A percentile compares a stretch with the other conserved stretches of the same genome.
These are phyloP conservation scores for Trinectes maculatus DNA, from an alignment of 2,113 vertebrate genomes.

Conservation along the genomic window DNA sequence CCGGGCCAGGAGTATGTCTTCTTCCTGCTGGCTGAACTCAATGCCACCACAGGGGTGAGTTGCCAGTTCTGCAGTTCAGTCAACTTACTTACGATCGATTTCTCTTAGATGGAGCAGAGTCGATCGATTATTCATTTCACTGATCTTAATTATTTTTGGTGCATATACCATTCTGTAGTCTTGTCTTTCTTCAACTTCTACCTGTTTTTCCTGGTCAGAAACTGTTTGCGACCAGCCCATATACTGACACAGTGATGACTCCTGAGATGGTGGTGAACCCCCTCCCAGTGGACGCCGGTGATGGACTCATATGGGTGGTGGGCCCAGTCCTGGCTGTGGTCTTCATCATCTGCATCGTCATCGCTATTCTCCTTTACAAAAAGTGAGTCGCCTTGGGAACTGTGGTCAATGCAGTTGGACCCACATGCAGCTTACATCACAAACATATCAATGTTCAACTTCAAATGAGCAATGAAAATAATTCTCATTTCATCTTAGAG, in stretches of 20 bases:
- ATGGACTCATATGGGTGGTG: constrained; percentile 99
- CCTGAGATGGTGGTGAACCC: constrained; percentile 86
- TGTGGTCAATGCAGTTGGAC: neutral
- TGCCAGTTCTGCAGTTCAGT: neutral
- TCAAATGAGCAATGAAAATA: constrained; percentile 30
- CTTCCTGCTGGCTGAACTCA: constrained; percentile 92
- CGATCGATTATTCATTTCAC: constrained; percentile 17
- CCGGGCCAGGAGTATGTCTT: constrained; percentile 91
- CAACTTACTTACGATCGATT: neutral
- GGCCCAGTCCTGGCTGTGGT: constrained; percentile 96
- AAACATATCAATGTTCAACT: constrained; percentile 38
- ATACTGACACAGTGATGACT: constrained; percentile 89
- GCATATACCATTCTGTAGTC: neutral
- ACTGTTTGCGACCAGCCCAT: constrained; percentile 93
- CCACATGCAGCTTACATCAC: neutral
- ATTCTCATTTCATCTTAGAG: neutral
- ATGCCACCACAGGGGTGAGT: constrained; percentile 87
- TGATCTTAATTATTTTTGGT: no score
- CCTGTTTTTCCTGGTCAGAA: constrained; percentile 71
- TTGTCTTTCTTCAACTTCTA: neutral
- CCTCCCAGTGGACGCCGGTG: constrained; percentile 87
- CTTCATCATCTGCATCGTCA: constrained; percentile 99
- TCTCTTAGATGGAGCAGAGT: neutral
- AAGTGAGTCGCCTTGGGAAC: constrained; percentile 86
- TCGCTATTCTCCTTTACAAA: constrained; percentile 97